These are phyloP conservation scores for Lucilia cuprina DNA, from an alignment of 1,140 invertebrate species.

Conservation along the genomic window DNA sequence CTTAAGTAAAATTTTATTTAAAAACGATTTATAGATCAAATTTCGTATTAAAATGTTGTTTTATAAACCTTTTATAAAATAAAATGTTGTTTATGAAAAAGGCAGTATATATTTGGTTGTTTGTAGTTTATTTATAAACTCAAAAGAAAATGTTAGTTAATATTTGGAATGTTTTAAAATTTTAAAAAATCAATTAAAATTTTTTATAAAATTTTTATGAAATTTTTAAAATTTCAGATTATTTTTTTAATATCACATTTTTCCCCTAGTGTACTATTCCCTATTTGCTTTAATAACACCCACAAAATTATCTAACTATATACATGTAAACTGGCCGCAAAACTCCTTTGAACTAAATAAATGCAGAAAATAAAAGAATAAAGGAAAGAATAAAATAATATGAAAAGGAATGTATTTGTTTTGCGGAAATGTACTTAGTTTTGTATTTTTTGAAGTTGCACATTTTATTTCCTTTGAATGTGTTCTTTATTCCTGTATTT, in stretches of 20 bases:
- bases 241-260: too few relatives aligned
- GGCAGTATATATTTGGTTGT: too few relatives aligned
- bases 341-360: background rate
- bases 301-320: background rate
- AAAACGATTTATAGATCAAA: too few relatives aligned
- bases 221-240: background rate
- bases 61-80: too few relatives aligned
- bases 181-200: too few relatives aligned
- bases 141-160: background rate
- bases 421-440: conserved; percentile 1
- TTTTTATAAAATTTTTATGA: too few relatives aligned
- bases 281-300: background rate
- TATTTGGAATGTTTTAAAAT: too few relatives aligned
- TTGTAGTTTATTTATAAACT: background rate
- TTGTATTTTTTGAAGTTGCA: background rate
- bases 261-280: too few relatives aligned
- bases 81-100: too few relatives aligned
- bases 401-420: background rate
- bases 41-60: too few relatives aligned
- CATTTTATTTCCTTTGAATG: background rate
- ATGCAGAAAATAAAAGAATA: background rate
- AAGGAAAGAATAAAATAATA: background rate
- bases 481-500: background rate
- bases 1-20: too few relatives aligned
- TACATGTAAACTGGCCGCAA: background rate